Conservation (phyloP, 2,888 invertebrate species). For the Galerucella nymphaeae region DNA sequence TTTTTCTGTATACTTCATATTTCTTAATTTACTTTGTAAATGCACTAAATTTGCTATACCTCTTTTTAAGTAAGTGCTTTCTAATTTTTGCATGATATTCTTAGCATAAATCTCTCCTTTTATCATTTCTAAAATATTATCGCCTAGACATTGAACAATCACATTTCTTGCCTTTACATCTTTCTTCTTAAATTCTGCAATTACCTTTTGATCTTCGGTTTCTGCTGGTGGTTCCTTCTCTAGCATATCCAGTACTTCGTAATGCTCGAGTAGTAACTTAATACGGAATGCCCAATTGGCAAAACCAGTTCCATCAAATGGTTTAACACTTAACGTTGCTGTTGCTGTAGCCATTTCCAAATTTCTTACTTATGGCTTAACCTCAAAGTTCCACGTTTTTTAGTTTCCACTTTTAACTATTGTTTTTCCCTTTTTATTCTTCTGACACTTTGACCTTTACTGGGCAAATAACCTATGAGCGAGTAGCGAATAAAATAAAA, state of each 20-base stretch:
- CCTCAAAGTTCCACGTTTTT: too few species aligned
- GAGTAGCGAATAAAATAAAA: too few species aligned
- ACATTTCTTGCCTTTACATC: slow-evolving; percentile 15
- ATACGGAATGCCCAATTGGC: slow-evolving; percentile 19
- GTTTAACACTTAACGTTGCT: slow-evolving; percentile 15
- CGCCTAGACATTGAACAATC: slow-evolving; percentile 14
- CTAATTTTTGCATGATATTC: slow-evolving; percentile 9
- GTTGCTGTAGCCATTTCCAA: not conserved
- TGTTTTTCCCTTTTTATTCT: too few species aligned
- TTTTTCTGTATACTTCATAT: slow-evolving; percentile 18
- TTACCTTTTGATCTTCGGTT: not conserved
- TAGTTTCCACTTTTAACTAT: too few species aligned
- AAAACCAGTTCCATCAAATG: slow-evolving; percentile 15
- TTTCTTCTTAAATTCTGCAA: slow-evolving; percentile 8
- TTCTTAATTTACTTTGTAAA: slow-evolving; percentile 31
- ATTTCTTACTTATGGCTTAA: slow-evolving; percentile 1
- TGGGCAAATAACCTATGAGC: too few species aligned
- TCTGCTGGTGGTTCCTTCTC: slow-evolving; percentile 16
- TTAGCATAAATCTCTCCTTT: slow-evolving; percentile 9
- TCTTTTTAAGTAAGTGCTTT: slow-evolving; percentile 3
- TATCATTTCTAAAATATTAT: slow-evolving; percentile 24
- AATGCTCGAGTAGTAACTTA: slow-evolving; percentile 13
- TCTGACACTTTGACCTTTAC: too few species aligned
- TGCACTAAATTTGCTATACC: slow-evolving; percentile 29
- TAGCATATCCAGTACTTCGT: slow-evolving; percentile 9